Evolutionary conservation across 2,888 invertebrate species (phyloP).

Genomic region (Conomelus anceps): DNA sequence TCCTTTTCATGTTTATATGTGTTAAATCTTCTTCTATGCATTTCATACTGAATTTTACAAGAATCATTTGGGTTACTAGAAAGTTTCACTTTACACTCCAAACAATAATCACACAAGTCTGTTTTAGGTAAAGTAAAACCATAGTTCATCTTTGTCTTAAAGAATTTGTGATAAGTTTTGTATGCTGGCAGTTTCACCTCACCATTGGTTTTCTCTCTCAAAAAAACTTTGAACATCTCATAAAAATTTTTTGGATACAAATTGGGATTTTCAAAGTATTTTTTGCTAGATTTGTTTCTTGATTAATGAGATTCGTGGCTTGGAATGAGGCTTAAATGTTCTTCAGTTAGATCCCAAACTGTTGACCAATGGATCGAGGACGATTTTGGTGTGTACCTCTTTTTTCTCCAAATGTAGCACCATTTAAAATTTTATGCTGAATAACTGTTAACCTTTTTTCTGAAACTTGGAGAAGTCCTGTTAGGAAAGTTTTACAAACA

Average conservation of each 20-base stretch:
- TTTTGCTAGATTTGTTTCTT: neutral
- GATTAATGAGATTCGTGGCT: neutral
- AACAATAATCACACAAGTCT: constrained; percentile 14
- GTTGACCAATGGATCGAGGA: neutral
- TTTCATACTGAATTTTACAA: constrained; percentile 7
- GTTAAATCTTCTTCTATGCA: constrained; percentile 1
- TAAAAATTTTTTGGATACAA: neutral
- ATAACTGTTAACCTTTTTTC: neutral
- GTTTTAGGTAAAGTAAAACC: constrained; percentile 13
- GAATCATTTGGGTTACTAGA: constrained; percentile 15
- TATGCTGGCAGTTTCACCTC: neutral
- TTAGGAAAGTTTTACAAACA: neutral
- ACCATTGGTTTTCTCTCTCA: neutral
- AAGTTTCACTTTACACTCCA: constrained; percentile 4
- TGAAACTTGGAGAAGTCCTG: neutral
- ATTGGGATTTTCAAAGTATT: too few relatives aligned
- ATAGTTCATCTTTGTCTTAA: constrained; percentile 10
- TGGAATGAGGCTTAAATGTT: neutral
- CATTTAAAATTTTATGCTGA: neutral
- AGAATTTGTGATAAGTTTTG: constrained; percentile 13
- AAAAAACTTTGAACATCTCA: neutral
- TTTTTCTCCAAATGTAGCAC: neutral
- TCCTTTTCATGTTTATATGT: neutral
- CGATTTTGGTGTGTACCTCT: neutral
- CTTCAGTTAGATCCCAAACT: neutral